Evolutionary conservation across 2,797 vertebrate species (phyloP), one percentile per base, ranked within the genome.

Genomic region (Sparidentex hasta): DNA sequence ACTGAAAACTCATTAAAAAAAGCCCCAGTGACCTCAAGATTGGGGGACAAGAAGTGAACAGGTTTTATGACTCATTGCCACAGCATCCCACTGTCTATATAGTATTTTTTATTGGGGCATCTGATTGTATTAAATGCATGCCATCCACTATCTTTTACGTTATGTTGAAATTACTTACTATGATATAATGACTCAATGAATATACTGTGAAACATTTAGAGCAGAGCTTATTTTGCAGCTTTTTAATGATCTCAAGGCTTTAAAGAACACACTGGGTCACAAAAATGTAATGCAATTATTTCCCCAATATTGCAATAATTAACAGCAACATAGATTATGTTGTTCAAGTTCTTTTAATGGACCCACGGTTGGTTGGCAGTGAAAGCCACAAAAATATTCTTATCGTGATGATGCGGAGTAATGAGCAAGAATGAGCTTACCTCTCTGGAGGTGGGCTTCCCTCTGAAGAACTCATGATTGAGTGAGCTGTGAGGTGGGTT

Each of bases 381-480:
- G 18, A 47, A 7, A 62, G 29, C 48, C 12, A 54, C 27, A 46
- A 66, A 76, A 56, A 64, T 55, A 41, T 65, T 58, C 2, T 27
- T 23, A 52, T 65, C 21, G 25, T 64, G 23, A 48, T 27, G 4
- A n/a, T 66, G 43, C 18, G 17, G 25, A 79, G 4, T 51, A 43
- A 46, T n/a, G 17, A 50, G 33, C 3, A 7, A 4, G 23, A 20
- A 54, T 41, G 25, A 46, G 33, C 93, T 87, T 83, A 97, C 97
- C 96, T 99, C 96, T 93, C 98, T 94, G 3, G 98, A 99, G 0
- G 98, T 99, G 5, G 98, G 98, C 71, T 99, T 99, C 27, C 98
- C 98, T 3, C 97, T 95, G 95, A 99, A 99, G 93, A 99, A 99
- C 92, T 99, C 98, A 0, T 99, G 97, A 91, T 99, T 99, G 80